These are phyloP conservation scores for Mesorhabditis sp. DNA, from an alignment of 2,888 invertebrate species.

Conservation along the genomic window DNA sequence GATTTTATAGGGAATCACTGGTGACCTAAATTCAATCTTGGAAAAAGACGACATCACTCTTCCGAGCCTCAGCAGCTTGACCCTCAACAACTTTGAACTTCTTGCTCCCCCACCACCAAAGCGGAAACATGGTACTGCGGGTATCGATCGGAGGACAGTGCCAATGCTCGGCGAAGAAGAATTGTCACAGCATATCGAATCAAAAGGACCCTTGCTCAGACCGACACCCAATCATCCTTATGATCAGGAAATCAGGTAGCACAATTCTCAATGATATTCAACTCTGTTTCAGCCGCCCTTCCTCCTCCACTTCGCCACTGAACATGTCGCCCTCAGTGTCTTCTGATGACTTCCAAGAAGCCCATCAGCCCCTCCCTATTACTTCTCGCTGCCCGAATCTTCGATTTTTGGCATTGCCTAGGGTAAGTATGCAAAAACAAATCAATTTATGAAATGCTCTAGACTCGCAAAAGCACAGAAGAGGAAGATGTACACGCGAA, in stretches of 20 bases:
- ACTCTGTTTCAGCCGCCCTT: constrained; percentile 11
- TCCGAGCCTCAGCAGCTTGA: neutral
- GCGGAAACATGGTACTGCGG: constrained; percentile 24
- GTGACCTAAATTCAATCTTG: neutral
- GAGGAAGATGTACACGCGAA: constrained; percentile 30
- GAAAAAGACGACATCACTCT: neutral
- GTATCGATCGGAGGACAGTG: constrained; percentile 24
- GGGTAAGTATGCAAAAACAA: constrained; percentile 8
- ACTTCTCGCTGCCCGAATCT: constrained; percentile 34
- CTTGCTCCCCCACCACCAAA: constrained; percentile 4
- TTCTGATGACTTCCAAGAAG: constrained; percentile 17
- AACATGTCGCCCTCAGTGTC: neutral
- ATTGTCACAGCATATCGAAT: constrained; percentile 11
- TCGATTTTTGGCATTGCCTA: constrained; percentile 20
- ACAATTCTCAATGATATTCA: neutral
- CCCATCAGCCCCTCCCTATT: constrained; percentile 23
- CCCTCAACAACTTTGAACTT: neutral
- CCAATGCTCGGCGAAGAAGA: constrained; percentile 41
- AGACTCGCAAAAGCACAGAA: constrained; percentile 10
- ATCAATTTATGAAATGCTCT: constrained; percentile 6
- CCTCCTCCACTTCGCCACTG: constrained; percentile 12
- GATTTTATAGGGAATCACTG: neutral
- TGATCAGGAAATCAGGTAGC: constrained; percentile 5
- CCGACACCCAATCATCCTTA: constrained; percentile 9
- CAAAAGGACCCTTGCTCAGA: constrained; percentile 5